A percentile compares a stretch with the other conserved stretches of the same genome.
Conservation (phyloP, 2,113 vertebrate genomes). For the Hippocampus guttulatus region DNA sequence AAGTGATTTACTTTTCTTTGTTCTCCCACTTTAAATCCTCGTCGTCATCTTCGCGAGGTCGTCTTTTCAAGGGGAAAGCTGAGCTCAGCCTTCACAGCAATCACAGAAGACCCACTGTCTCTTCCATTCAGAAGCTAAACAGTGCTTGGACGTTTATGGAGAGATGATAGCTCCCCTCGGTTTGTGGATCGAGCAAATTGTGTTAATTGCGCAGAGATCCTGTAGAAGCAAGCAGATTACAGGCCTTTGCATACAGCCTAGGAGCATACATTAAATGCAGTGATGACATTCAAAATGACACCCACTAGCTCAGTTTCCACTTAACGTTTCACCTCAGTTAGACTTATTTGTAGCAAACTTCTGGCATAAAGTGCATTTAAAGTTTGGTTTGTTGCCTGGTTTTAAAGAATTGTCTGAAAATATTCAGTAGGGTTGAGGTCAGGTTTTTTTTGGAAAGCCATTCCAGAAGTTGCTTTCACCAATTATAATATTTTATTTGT, state of each 20-base stretch:
- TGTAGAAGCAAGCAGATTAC: slow-evolving; percentile 38
- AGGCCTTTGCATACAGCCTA: slow-evolving; percentile 40
- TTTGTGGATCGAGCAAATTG: slow-evolving; percentile 41
- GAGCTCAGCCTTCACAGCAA: slow-evolving; percentile 67
- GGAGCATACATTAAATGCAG: slow-evolving; percentile 22
- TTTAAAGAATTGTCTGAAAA: no score
- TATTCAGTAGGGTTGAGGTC: no score
- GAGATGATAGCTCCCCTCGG: slow-evolving; percentile 50
- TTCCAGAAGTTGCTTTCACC: no score
- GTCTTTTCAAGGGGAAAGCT: slow-evolving; percentile 52
- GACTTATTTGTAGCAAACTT: no score
- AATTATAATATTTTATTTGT: no score
- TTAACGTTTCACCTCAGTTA: not conserved
- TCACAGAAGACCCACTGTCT: slow-evolving; percentile 42
- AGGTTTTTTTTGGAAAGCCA: no score
- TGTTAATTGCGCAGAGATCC: slow-evolving; percentile 41
- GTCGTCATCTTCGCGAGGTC: slow-evolving; percentile 42
- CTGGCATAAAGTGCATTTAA: no score
- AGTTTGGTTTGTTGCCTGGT: no score
- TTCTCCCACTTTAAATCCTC: slow-evolving; percentile 41
- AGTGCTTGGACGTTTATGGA: slow-evolving; percentile 38
- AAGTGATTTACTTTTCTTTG: slow-evolving; percentile 66
- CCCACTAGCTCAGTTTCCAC: slow-evolving; percentile 23
- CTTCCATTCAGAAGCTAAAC: slow-evolving; percentile 50
- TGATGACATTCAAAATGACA: slow-evolving; percentile 45